Percentiles rank a stretch among this genome's conserved stretches.
Conservation (phyloP, 2,797 vertebrate species). For the Potorous gilbertii region DNA sequence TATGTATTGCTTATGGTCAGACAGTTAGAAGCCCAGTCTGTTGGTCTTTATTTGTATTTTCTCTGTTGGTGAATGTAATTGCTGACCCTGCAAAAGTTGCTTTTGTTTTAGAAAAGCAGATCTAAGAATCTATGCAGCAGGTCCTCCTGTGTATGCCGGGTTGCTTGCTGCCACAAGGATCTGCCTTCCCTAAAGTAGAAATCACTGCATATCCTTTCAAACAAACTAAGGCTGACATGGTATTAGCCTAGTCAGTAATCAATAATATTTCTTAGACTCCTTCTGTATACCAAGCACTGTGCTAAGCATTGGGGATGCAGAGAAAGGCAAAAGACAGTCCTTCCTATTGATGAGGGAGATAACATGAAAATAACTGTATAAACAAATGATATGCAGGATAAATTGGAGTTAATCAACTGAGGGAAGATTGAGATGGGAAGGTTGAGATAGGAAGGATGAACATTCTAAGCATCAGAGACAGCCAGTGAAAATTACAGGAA, state of each 20-base stretch:
- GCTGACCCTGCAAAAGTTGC: no score
- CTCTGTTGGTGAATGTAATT: no score
- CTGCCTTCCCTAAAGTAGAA: neutral
- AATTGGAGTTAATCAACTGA: no score
- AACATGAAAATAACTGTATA: no score
- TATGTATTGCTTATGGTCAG: no score
- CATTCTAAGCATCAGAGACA: neutral
- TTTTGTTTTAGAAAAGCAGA: no score
- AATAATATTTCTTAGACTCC: neutral
- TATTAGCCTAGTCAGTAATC: neutral
- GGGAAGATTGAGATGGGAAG: neutral
- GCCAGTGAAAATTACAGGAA: neutral
- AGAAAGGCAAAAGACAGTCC: neutral
- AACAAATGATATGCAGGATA: no score
- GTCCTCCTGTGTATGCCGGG: no score
- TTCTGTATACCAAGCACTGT: neutral
- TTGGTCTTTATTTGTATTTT: no score
- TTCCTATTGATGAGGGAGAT: no score
- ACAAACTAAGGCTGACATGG: neutral
- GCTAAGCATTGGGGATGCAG: neutral
- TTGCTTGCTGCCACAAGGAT: neutral
- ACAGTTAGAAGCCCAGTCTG: no score
- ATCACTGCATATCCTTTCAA: neutral
- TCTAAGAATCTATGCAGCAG: no score
- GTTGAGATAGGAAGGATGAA: neutral